Evolutionary conservation across 2,113 vertebrate genomes (phyloP), one percentile per base, ranked within the genome.

Genomic region (Leiothrix lutea): DNA sequence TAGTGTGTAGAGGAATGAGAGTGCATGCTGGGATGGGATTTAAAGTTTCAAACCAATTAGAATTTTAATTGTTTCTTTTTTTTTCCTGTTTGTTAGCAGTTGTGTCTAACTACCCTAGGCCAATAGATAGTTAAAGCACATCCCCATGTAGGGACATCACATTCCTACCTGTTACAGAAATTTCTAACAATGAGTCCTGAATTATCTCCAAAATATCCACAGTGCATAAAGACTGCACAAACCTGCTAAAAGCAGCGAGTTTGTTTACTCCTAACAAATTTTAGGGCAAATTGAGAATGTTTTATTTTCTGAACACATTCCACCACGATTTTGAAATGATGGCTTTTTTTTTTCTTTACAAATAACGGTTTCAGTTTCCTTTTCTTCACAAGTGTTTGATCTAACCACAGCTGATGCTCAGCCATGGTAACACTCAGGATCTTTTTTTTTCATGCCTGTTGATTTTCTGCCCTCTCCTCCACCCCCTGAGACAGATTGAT

Each of bases 11-110:
- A 94, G 61, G 86, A 96, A 92, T 74, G 88, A 81, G 44, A 33
- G 26, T n/a, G 14, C 92, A 67, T 70, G 83, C 94, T 96, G 92
- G 69, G 88, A 71, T 94, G 95, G 91, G 94, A 94, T 96, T 95
- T 95, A 60, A 77, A 91, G 88, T 92, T 95, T 94, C 96, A 97
- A 95, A 71, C 86, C 88, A 94, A 94, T 94, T 94, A 94, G 82
- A 84, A 92, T 94, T 95, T 90, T 93, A 94, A 92, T 94, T 83
- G 88, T 97, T 96, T 84, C 88, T 69, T 62, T 80, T 38, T 38
- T 57, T 91, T 86, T 80, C 5, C 66, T 88, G 69, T 96, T 96
- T 95, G 75, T 93, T 94, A 94, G 86, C 88, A 74, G 72, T 70
- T 94, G 80, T 83, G 64, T 88, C 91, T 80, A 95, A 92, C 72